These are phyloP conservation scores for Gisinianus flammeolus DNA, from an alignment of 2,888 invertebrate species.

Conservation along the genomic window DNA sequence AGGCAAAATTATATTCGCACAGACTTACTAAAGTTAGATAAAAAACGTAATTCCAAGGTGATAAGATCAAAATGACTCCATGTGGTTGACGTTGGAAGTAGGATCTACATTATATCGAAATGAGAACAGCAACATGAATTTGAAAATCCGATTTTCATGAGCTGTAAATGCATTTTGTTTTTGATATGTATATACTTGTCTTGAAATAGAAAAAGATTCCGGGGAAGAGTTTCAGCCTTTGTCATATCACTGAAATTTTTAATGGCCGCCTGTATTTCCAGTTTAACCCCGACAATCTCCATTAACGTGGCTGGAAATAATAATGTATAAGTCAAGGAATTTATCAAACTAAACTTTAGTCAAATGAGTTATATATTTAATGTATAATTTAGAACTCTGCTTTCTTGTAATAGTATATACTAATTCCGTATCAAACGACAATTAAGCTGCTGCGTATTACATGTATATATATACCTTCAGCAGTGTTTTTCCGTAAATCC, in stretches of 20 bases:
- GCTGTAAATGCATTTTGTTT: too few species aligned
- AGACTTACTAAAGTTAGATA: constrained; percentile 67
- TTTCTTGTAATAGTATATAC: not conserved
- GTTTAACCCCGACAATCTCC: constrained; percentile 62
- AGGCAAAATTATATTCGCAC: too few species aligned
- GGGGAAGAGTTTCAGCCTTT: constrained; percentile 39
- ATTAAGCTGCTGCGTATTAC: too few species aligned
- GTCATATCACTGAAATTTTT: constrained; percentile 41
- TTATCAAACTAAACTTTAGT: too few species aligned
- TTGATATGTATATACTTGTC: too few species aligned
- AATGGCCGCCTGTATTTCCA: constrained; percentile 61
- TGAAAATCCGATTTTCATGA: too few species aligned
- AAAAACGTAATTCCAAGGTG: constrained; percentile 77
- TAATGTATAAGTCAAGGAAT: constrained; percentile 22
- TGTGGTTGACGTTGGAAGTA: constrained; percentile 77
- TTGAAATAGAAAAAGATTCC: constrained; percentile 45
- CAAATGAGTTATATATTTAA: constrained; percentile 40
- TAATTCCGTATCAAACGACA: not conserved
- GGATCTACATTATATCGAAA: too few species aligned
- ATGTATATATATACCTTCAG: constrained; percentile 46
- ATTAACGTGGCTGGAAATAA: constrained; percentile 58
- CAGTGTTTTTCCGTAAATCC: constrained; percentile 72
- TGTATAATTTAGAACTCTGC: not conserved
- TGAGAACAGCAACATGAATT: too few species aligned
- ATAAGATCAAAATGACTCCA: constrained; percentile 82